Conservation (phyloP, 1,140 invertebrate genomes). For the Sycophaga agraensis region DNA sequence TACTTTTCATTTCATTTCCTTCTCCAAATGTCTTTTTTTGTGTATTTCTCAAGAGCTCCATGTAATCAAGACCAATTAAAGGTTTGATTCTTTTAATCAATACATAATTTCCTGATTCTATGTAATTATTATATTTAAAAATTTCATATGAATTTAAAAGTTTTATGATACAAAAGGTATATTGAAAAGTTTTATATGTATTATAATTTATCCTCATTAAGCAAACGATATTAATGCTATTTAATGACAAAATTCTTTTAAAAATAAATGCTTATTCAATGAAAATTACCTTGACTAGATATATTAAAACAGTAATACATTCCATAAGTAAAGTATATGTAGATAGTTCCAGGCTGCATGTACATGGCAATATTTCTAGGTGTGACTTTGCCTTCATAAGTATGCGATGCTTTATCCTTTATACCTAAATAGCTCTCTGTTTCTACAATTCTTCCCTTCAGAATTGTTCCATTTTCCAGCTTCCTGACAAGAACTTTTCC, state of each 20-base stretch:
- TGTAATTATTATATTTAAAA: conserved; percentile 13
- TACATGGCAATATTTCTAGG: conserved; percentile 75
- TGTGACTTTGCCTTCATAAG: conserved; percentile 68
- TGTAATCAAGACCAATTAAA: conserved; percentile 63
- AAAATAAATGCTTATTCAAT: background rate
- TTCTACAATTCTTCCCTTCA: conserved; percentile 74
- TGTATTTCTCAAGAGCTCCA: conserved; percentile 53
- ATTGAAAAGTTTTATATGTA: background rate
- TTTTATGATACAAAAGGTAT: background rate
- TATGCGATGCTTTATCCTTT: conserved; percentile 73
- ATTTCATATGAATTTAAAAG: background rate
- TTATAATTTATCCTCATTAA: background rate
- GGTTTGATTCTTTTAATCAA: conserved; percentile 70
- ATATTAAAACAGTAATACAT: conserved; percentile 85
- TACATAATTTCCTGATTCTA: conserved; percentile 66
- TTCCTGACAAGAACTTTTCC: conserved; percentile 65
- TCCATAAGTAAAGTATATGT: conserved; percentile 81
- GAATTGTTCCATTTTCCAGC: conserved; percentile 57
- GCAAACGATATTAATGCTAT: too few relatives aligned
- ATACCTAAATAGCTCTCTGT: conserved; percentile 76
- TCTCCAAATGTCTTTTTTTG: conserved; percentile 36
- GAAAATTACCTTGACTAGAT: conserved; percentile 71
- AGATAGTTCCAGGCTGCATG: conserved; percentile 77
- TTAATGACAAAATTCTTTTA: background rate
- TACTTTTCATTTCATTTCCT: conserved; percentile 35